These are phyloP conservation scores for Meloidogyne floridensis DNA, from an alignment of 1,140 invertebrate genomes.

Conservation along the genomic window DNA sequence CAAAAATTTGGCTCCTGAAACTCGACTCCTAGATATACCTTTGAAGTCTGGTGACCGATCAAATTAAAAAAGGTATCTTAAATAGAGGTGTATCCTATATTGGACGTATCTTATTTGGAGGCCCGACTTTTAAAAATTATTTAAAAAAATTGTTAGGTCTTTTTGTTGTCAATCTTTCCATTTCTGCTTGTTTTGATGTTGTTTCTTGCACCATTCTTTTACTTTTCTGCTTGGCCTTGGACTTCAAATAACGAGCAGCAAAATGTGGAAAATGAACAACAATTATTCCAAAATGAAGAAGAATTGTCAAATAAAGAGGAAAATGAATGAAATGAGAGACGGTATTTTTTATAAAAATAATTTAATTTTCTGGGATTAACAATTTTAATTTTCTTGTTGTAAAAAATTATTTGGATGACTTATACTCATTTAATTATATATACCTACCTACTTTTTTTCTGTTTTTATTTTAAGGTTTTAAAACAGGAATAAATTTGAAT, in stretches of 20 bases:
- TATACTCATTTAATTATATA: too few species aligned
- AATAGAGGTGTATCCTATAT: too few species aligned
- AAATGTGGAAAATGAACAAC: not conserved
- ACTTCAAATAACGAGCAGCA: conserved; percentile 3
- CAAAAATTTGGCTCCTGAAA: too few species aligned
- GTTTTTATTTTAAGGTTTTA: too few species aligned
- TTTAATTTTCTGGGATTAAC: conserved; percentile 2
- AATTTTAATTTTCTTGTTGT: not conserved
- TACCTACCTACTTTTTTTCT: too few species aligned
- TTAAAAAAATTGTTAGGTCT: conserved; percentile 5
- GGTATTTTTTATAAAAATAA: not conserved
- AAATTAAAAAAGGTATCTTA: too few species aligned
- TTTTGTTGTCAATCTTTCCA: conserved; percentile 14
- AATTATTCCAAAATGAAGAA: not conserved
- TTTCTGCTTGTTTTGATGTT: conserved; percentile 12
- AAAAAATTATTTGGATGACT: too few species aligned
- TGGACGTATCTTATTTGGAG: too few species aligned
- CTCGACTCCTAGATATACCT: too few species aligned
- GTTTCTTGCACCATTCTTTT: conserved; percentile 13
- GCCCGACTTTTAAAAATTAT: too few species aligned
- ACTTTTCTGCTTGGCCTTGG: not conserved
- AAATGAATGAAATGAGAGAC: not conserved
- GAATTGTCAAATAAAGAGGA: not conserved
- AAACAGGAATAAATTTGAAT: too few species aligned
- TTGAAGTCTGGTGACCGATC: too few species aligned